These are phyloP conservation scores for Melanotaenia pygmaea DNA, from an alignment of 2,797 vertebrate species.

Conservation along the genomic window DNA sequence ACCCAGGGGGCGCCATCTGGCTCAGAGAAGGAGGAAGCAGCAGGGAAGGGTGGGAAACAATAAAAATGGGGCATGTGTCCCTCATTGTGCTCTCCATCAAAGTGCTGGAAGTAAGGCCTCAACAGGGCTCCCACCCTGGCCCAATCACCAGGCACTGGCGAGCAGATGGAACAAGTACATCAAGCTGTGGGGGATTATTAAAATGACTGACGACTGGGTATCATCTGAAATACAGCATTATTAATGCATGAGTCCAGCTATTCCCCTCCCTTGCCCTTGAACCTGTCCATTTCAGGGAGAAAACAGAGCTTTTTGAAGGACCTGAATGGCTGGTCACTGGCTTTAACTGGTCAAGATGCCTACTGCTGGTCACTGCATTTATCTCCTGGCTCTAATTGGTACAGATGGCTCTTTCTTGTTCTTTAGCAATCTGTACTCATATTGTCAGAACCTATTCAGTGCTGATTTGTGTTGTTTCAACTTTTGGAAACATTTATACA, in stretches of 20 bases:
- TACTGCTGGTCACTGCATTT: slow-evolving; percentile 90
- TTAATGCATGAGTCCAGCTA: slow-evolving; percentile 87
- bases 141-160: slow-evolving; percentile 79
- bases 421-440: slow-evolving; percentile 46
- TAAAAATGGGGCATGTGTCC: slow-evolving; percentile 71
- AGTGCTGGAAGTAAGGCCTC: slow-evolving; percentile 78
- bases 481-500: slow-evolving; percentile 84
- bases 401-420: slow-evolving; percentile 82
- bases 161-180: slow-evolving; percentile 90
- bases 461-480: slow-evolving; percentile 78
- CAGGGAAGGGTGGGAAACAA: slow-evolving; percentile 74
- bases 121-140: slow-evolving; percentile 73
- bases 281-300: slow-evolving; percentile 77
- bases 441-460: slow-evolving; percentile 76
- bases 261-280: slow-evolving; percentile 86
- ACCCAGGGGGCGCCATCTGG: slow-evolving; percentile 86
- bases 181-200: slow-evolving; percentile 90
- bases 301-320: slow-evolving; percentile 68
- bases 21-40: slow-evolving; percentile 69
- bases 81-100: slow-evolving; percentile 86
- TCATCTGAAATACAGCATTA: slow-evolving; percentile 87
- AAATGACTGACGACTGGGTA: slow-evolving; percentile 88
- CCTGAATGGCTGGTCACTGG: slow-evolving; percentile 66
- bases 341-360: slow-evolving; percentile 56
- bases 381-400: slow-evolving; percentile 86